Evolutionary conservation across 2,888 invertebrate species (phyloP), one percentile per base, ranked within the genome.

Genomic region (Andrena bicolor): DNA sequence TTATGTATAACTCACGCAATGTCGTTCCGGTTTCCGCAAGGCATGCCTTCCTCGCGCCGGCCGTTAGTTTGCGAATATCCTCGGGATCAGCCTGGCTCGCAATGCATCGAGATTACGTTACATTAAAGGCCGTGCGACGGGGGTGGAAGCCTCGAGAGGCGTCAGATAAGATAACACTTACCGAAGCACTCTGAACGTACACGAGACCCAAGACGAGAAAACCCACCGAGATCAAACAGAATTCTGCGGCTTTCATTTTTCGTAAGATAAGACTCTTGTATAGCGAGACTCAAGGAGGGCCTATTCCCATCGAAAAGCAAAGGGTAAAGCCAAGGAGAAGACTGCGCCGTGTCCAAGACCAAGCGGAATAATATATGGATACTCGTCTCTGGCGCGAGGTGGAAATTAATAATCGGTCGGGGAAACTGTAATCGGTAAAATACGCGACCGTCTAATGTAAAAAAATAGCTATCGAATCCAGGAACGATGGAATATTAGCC

Each of bases 41-140:
- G 60, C 91, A 91, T 3, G 70, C 77, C n/a, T 74, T 73, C 56
- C 88, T 90, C 1, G 83, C 63, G 0, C 56, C 41, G 16, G 83
- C 80, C 0, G 84, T 86, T 20, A 87, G 32, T 41, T 78, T 85
- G 48, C 68, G 73, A 20, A 90, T 64, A 30, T 84, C 83, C 0
- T 82, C 76, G 0, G 85, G 86, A 61, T 86, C 70, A 2, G 7
- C 49, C 77, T 84, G 80, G 81, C 81, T 64, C 7, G 26, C n/a
- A 13, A 5, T 35, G 23, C 10, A 48, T 35, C 2, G n/a, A 20
- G 13, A 10, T 58, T 13, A 0, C 41, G 1, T 41, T 16, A 41
- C 1, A 13, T 41, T 41, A 41, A 41, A 41, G 4, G 0, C 41
- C 4, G 13, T 7, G 8, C 51, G 8, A 51, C 20, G 8, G 26